Evolutionary conservation across 1,140 invertebrate genomes (phyloP), one percentile per base, ranked within the genome.

Genomic region (Anastrepha ludens): DNA sequence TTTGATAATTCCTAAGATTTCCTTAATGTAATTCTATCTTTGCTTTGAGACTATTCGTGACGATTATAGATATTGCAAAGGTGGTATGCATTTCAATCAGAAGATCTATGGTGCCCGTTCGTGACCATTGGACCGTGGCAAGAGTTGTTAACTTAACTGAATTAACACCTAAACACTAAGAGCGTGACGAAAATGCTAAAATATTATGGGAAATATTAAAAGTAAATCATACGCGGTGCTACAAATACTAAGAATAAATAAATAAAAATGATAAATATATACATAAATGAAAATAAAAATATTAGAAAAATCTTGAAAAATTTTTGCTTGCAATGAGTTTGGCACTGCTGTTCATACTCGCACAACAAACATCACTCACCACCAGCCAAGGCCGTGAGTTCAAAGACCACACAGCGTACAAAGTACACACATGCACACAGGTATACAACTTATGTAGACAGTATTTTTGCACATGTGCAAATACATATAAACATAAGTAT

Each of bases 181-280:
- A 74, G 70, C 70, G 44, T 74, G 70, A 74, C 70, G 47, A 74
- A 50, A 74, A 74, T 74, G 44, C 39, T 74, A 74, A 74, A 47
- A 50, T 44, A 74, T 47, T 74, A 13, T 47, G 44, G 17, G 41
- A 11, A 15, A 47, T 39, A 74, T 50, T 15, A 74, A 15, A 47
- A 7, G 17, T 47, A 47, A 74, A n/a, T 74, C 44, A n/a, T 47
- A 29, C 15, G 0, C 39, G 65, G 29, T 41, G 62, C 62, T 5
- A 20, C 20, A 64, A 65, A 29, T 29, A 29, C 29, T 29, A 29
- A 41, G n/a, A 70, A 44, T 70, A 41, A 70, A 55, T 6, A 81
- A 81, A n/a, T n/a, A 74, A 74, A 47, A 5, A 74, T n/a, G 17
- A 44, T 39, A 70, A 11, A 41, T 8, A 74, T 50, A 50, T 0